Conservation (phyloP, 2,888 invertebrate genomes). For the Stenurella melanura region DNA sequence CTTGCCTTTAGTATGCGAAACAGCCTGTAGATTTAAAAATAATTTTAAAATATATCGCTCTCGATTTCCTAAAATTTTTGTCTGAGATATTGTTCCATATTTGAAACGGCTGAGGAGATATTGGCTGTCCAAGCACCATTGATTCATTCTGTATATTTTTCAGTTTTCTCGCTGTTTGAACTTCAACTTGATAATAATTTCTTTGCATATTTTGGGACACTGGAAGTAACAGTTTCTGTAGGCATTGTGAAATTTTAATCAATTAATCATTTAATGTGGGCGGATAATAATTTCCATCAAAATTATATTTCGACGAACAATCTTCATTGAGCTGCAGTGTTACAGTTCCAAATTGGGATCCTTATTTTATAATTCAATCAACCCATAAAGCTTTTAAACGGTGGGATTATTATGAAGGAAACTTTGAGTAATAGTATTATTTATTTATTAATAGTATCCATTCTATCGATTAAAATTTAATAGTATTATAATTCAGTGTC, state of each 20-base stretch:
- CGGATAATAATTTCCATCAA: conserved; percentile 19
- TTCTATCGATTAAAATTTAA: neutral
- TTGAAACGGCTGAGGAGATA: too few relatives aligned
- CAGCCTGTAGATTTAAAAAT: too few relatives aligned
- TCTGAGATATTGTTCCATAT: too few relatives aligned
- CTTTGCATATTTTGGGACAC: neutral
- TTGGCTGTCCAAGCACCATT: too few relatives aligned
- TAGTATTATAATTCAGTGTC: neutral
- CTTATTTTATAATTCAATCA: conserved; percentile 17
- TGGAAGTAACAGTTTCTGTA: neutral
- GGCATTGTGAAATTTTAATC: conserved; percentile 17
- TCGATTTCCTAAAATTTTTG: too few relatives aligned
- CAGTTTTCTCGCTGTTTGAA: too few relatives aligned
- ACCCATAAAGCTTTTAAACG: conserved; percentile 3
- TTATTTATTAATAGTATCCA: neutral
- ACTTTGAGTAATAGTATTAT: conserved; percentile 14
- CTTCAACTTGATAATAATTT: too few relatives aligned
- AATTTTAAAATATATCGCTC: too few relatives aligned
- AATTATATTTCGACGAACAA: neutral
- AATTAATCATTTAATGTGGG: conserved; percentile 13
- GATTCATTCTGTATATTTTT: too few relatives aligned
- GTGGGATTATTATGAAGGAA: conserved; percentile 8
- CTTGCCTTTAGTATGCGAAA: too few relatives aligned
- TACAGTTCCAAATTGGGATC: conserved; percentile 20
- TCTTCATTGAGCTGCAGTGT: conserved; percentile 19